Base-by-base conservation (phyloP, 2,888 invertebrate genomes). In the Noctuana brunneofusca region DNA sequence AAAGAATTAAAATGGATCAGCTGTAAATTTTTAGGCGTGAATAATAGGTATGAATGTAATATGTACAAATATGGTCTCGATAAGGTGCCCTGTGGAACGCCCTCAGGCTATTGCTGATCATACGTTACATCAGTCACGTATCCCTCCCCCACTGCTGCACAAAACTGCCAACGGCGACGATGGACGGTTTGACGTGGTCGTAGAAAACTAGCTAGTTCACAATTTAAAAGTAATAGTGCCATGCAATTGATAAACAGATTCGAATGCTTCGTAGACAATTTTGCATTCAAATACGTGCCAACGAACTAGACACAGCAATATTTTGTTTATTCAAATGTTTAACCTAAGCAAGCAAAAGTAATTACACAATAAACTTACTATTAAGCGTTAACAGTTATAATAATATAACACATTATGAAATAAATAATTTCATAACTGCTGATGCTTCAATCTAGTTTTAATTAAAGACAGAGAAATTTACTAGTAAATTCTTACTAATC, bases 41-140 rank as follows among this genome's bases (percentile, higher is more conserved):
- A 58, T 50, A 58, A 63, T 20, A 30, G 24, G 24, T 9, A 32
- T 62, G 30, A n/a, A 27, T 49, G 20, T 11, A 27, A 14, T 12
- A 18, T 58, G 38, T 59, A 67, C 27, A 63, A 58, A 60, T 43
- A 48, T 55, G 68, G 65, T 1, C 63, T 53, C 22, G 55, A 43
- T 14, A 46, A 49, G 27, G 52, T 41, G 53, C 70, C 69, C 67
- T 70, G 69, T 27, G 46, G 54, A n/a, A 67, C 60, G 27, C 68
- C 64, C 56, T 58, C 27, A 52, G 55, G 58, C 8, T 59, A 27
- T 55, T 55, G 22, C 9, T 53, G 59, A 65, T 72, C 71, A 71
- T 65, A 72, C 71, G 73, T 65, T 67, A 64, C 69, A 64, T 30
- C 46, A 66, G 72, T 75, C 75, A 74, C 73, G 73, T 75, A 73